Evolutionary conservation across 2,888 invertebrate genomes (phyloP).

Genomic region (Drosophila atripex): DNA sequence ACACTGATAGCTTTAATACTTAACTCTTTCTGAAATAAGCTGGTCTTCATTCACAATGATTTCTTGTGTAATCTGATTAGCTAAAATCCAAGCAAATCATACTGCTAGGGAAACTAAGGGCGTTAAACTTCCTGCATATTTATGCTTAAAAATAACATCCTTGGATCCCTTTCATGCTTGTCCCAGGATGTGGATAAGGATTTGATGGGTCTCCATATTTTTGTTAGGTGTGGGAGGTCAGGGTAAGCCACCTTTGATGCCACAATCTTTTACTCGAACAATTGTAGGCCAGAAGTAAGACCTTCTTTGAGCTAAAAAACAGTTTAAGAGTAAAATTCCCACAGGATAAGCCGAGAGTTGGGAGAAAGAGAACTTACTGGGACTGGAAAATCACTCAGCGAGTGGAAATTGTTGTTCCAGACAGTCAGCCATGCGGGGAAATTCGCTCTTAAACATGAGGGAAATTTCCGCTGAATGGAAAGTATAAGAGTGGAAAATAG

Average conservation of each 20-base stretch:
- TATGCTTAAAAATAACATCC: neutral
- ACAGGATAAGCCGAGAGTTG: neutral
- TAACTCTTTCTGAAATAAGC: neutral
- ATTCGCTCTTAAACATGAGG: slow-evolving; percentile 51
- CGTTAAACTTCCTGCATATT: neutral
- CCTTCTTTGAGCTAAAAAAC: slow-evolving; percentile 1
- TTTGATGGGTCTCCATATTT: slow-evolving; percentile 4
- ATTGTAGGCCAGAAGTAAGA: slow-evolving; percentile 59
- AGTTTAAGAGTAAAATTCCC: slow-evolving; percentile 57
- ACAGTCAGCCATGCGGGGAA: slow-evolving; percentile 36
- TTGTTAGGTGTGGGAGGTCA: neutral
- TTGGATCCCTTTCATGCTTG: slow-evolving; percentile 3
- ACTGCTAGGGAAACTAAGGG: neutral
- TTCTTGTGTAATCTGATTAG: neutral
- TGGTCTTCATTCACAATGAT: neutral
- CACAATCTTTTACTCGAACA: slow-evolving; percentile 49
- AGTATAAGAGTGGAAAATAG: slow-evolving; percentile 60
- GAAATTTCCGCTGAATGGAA: slow-evolving; percentile 63
- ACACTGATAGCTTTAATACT: neutral
- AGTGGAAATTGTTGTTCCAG: slow-evolving; percentile 36
- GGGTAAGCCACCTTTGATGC: slow-evolving; percentile 7
- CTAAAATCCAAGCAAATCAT: neutral
- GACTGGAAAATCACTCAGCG: slow-evolving; percentile 7
- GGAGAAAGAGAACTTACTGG: neutral
- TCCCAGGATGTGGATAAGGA: slow-evolving; percentile 4